phyloP scores from a whole-genome alignment of 2,113 vertebrate genomes.

The Syngnathus floridae region DNA sequence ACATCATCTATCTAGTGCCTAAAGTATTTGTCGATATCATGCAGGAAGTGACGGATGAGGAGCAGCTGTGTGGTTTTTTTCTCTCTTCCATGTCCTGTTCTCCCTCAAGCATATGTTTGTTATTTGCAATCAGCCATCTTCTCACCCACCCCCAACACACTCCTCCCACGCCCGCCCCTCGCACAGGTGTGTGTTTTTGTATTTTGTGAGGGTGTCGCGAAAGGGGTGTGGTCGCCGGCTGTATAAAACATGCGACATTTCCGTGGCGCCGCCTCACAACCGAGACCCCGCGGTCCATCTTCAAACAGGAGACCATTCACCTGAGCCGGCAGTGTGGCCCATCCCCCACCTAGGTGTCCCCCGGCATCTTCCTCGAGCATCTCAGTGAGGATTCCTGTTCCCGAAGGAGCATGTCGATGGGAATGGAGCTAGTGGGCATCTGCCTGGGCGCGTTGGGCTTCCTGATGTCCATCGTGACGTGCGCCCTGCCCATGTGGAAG shows the following conservation, averaged over 20 bases:
- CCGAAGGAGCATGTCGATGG: conserved; percentile 66
- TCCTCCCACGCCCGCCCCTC: conserved; percentile 33
- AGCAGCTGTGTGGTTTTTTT: neutral
- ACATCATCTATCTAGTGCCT: too few species aligned
- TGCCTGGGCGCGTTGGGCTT: conserved; percentile 68
- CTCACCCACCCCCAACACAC: conserved; percentile 5
- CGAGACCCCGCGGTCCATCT: neutral
- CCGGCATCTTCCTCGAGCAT: conserved; percentile 10
- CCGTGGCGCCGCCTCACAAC: conserved; percentile 44
- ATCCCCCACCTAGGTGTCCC: neutral
- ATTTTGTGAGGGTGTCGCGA: conserved; percentile 8
- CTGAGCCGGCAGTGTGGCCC: too few species aligned
- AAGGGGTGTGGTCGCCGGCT: conserved; percentile 45
- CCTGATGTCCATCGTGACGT: conserved; percentile 62
- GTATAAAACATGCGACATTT: conserved; percentile 65
- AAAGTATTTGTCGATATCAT: too few species aligned
- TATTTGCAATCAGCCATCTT: neutral
- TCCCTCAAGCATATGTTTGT: neutral
- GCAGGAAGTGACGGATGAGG: neutral
- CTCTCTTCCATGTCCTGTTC: neutral
- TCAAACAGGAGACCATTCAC: neutral
- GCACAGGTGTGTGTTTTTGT: conserved; percentile 15
- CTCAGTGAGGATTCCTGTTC: neutral
- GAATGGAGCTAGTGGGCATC: conserved; percentile 73
- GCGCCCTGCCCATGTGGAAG: conserved; percentile 73